Percentiles rank a stretch among this genome's conserved stretches.
Evolutionary conservation across 1,140 invertebrate genomes (phyloP).

Genomic region (Dreissena polymorpha): DNA sequence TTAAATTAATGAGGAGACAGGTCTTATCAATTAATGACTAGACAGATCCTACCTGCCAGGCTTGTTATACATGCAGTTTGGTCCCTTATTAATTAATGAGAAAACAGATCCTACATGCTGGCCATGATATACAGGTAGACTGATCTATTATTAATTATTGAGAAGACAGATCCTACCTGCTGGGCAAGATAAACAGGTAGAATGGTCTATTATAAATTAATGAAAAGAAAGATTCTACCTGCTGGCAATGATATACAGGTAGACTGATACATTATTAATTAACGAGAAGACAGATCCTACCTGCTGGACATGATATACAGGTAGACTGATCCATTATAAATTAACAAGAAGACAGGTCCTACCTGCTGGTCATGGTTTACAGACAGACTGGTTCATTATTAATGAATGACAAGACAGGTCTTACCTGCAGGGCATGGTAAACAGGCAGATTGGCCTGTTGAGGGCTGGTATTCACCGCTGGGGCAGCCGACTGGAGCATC

Average conservation of each 20-base stretch:
- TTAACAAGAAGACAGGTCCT: neutral
- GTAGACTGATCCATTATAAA: constrained; percentile 52
- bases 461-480: constrained; percentile 68
- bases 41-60: constrained; percentile 52
- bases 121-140: constrained; percentile 65
- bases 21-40: no score
- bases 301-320: constrained; percentile 65
- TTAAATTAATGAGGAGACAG: no score
- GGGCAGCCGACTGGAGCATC: constrained; percentile 61
- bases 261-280: constrained; percentile 49
- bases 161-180: constrained; percentile 48
- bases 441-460: constrained; percentile 67
- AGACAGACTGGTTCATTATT: constrained; percentile 59
- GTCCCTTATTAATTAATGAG: constrained; percentile 20
- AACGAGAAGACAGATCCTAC: constrained; percentile 31
- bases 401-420: neutral
- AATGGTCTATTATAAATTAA: constrained; percentile 57
- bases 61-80: constrained; percentile 67
- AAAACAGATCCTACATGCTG: constrained; percentile 49
- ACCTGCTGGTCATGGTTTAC: constrained; percentile 66
- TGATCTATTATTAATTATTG: constrained; percentile 56
- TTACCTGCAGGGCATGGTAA: constrained; percentile 64
- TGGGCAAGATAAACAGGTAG: constrained; percentile 65
- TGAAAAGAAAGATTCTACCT: constrained; percentile 41
- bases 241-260: constrained; percentile 64